Percentiles rank a stretch among this genome's conserved stretches.
Conservation (phyloP, 2,888 invertebrate genomes). For the Lithophane socia region DNA sequence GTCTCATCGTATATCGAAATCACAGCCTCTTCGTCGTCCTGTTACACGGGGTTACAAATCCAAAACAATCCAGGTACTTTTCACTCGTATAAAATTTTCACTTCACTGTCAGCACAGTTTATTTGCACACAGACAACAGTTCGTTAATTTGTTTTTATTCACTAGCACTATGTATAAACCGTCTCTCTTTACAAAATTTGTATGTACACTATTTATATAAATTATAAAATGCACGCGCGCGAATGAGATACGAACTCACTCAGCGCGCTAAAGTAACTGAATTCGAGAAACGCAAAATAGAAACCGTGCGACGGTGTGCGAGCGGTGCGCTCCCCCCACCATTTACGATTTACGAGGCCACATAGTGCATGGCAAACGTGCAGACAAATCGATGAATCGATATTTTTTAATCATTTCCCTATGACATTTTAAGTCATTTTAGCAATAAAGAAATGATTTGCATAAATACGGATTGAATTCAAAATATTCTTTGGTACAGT, state of each 20-base stretch:
- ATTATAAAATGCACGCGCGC: slow-evolving; percentile 83
- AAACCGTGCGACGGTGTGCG: slow-evolving; percentile 87
- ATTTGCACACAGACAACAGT: slow-evolving; percentile 75
- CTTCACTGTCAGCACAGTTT: slow-evolving; percentile 81
- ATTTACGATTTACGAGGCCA: slow-evolving; percentile 88
- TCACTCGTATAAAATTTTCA: slow-evolving; percentile 77
- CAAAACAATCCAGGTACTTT: slow-evolving; percentile 79
- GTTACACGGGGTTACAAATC: slow-evolving; percentile 70
- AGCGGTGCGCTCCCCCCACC: slow-evolving; percentile 84
- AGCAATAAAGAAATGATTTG: slow-evolving; percentile 6
- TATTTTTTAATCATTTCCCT: slow-evolving; percentile 55
- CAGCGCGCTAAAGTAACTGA: slow-evolving; percentile 87
- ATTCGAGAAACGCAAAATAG: slow-evolving; percentile 89
- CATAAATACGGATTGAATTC: background rate
- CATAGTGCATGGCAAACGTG: slow-evolving; percentile 79
- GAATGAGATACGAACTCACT: slow-evolving; percentile 77
- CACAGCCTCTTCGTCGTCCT: slow-evolving; percentile 78
- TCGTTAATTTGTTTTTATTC: slow-evolving; percentile 75
- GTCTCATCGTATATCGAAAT: slow-evolving; percentile 70
- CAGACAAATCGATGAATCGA: slow-evolving; percentile 78
- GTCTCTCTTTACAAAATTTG: slow-evolving; percentile 76
- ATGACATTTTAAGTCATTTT: slow-evolving; percentile 11
- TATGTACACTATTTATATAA: slow-evolving; percentile 83
- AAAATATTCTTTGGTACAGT: background rate
- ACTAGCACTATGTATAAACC: slow-evolving; percentile 76